Base-by-base conservation (phyloP, 2,113 vertebrate species). In the Crotalus horridus region DNA sequence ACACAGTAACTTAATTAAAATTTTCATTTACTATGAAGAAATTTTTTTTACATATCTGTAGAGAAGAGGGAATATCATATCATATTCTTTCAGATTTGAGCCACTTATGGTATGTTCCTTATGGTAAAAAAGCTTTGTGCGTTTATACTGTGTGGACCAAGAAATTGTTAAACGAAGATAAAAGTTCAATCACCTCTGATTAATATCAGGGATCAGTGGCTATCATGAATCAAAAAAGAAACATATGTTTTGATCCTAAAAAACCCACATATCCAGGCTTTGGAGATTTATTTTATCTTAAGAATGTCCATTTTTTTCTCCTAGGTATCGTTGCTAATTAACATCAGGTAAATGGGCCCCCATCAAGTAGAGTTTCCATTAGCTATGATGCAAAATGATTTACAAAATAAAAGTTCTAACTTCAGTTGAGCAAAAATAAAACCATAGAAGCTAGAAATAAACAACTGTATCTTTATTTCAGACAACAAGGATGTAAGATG, bases 391-490 rank as follows among this genome's bases (percentile, higher is more conserved):
- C 33, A 89, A n/a, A 48, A 58, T 9, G 58, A 89, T 54, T 89
- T 85, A 54, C 64, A 39, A 85, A 92, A 85, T 43, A 39, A 69
- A 92, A 89, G 58, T 92, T 92, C 87, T 92, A 58, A 89, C 64
- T 58, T 92, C 56, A 87, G 56, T 51, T 48, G 85, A 92, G 17
- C n/a, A 87, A 92, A 87, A 29, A 69, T 86, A 92, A 39, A 51
- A 33, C 64, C 51, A 51, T 23, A 39, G 56, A 29, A 89, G 69
- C n/a, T 55, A 48, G 33, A 51, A 53, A 56, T 85, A 89, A 85
- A 85, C 87, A 85, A 74, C 9, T 29, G 5, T 48, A 89, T 69
- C 89, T 89, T 69, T 92, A 81, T 92, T 89, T 46, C 56, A 43
- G 87, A 12, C 89, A 92, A 24, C 21, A 89, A 61, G 87, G 46